A percentile compares a stretch with the other conserved stretches of the same genome.
phyloP scores from a whole-genome alignment of 1,140 invertebrate genomes.

The Nasonia longicornis region DNA sequence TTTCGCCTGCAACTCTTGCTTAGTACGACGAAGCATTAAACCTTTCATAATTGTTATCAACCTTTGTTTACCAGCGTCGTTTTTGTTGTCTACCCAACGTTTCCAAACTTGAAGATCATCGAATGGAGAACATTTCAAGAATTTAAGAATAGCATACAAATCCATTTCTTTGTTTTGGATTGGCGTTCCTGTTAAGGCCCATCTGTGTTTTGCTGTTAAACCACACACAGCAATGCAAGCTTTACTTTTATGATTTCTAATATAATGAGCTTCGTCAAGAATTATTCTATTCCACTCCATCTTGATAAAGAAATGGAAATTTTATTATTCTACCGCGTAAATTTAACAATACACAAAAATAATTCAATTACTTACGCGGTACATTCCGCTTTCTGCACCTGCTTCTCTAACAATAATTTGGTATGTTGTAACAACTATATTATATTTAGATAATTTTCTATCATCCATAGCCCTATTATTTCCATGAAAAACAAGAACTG shows the following conservation, averaged over 20 bases:
- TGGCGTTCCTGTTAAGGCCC: constrained; percentile 94
- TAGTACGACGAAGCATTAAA: constrained; percentile 87
- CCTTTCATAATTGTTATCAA: constrained; percentile 84
- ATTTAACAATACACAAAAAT: constrained; percentile 7
- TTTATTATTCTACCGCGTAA: constrained; percentile 27
- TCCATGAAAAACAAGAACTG: constrained; percentile 85
- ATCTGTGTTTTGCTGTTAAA: constrained; percentile 76
- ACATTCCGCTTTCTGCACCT: constrained; percentile 54
- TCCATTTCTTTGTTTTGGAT: constrained; percentile 94
- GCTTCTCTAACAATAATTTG: constrained; percentile 74
- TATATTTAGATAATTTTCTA: constrained; percentile 73
- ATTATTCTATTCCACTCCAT: constrained; percentile 88
- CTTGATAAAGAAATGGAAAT: constrained; percentile 50
- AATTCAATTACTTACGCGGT: constrained; percentile 48
- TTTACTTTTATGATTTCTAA: constrained; percentile 88
- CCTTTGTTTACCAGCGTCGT: constrained; percentile 77
- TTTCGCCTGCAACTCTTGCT: constrained; percentile 77
- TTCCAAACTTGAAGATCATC: constrained; percentile 82
- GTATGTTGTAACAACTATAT: constrained; percentile 86
- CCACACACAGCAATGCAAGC: constrained; percentile 79
- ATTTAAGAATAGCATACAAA: constrained; percentile 89
- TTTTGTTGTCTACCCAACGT: constrained; percentile 81
- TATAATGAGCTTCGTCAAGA: constrained; percentile 92
- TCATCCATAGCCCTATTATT: constrained; percentile 76
- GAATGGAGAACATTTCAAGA: constrained; percentile 87